These are phyloP conservation scores for Akabosia matsudoensis DNA, from an alignment of 1,140 invertebrate species.

Conservation along the genomic window DNA sequence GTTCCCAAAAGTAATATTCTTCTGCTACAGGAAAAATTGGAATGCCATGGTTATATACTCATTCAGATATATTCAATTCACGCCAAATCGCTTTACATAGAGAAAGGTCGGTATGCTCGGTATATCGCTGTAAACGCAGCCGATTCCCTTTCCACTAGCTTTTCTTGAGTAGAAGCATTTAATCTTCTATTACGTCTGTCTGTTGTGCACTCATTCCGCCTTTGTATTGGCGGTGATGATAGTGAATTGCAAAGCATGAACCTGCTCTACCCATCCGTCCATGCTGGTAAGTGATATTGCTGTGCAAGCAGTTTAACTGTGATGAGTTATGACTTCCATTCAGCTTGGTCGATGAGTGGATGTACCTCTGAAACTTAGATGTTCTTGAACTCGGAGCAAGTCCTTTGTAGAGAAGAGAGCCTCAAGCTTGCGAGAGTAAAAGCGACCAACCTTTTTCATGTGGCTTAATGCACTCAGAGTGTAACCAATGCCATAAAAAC, in stretches of 20 bases:
- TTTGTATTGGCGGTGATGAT: no score
- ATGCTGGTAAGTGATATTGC: neutral
- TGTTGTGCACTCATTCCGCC: no score
- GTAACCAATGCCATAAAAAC: slow-evolving; percentile 8
- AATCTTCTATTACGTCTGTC: neutral
- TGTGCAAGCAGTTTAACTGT: slow-evolving; percentile 6
- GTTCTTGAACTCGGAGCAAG: neutral
- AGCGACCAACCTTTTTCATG: neutral
- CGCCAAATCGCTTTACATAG: no score
- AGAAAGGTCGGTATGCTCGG: neutral
- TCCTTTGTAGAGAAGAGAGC: neutral
- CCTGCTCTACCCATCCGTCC: neutral
- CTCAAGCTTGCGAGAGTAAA: neutral
- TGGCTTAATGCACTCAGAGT: neutral
- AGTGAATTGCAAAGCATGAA: neutral
- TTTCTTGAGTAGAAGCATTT: neutral
- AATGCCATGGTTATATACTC: neutral
- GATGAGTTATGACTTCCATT: slow-evolving; percentile 8
- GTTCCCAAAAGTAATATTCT: slow-evolving; percentile 10
- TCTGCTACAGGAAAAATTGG: neutral
- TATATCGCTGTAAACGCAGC: no score
- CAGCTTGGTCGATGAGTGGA: slow-evolving; percentile 1
- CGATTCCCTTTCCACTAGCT: neutral
- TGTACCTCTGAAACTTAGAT: neutral
- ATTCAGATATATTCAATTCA: neutral